Base-by-base conservation (phyloP, 2,888 invertebrate genomes). In the Eupithecia abbreviata region DNA sequence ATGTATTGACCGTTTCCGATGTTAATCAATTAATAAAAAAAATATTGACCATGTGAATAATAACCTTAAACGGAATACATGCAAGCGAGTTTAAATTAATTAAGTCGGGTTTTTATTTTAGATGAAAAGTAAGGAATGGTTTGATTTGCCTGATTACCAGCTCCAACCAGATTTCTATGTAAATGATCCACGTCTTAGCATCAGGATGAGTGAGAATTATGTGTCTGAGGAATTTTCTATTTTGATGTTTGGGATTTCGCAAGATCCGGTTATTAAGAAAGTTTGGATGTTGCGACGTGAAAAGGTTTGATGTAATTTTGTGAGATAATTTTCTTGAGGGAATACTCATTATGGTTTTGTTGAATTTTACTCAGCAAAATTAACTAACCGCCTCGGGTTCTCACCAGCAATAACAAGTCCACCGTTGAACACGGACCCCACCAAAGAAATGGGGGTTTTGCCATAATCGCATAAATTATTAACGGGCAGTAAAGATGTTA, bases 121-220 rank as follows among this genome's bases (percentile, higher is more conserved):
- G 49, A 13, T 4, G 30, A 30, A 13, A 49, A 13, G 13, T 13
- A 49, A 13, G 4, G 4, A 4, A 12, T 49, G 49, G 51, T 15
- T 51, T 5, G 51, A 15, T 15, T 15, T 51, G 15, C 15, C 15
- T 51, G 15, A 13, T 49, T 49, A 49, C 2, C 49, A 49, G 51
- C 51, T 15, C 51, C 12, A 30, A 73, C 13, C 67, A 18, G 67
- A 4, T 75, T 71, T 45, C 73, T 70, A 15, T 67, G 45, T 73
- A 45, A 75, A 73, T 92, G 92, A 91, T 89, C 84, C 84, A 86
- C 82, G 15, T 69, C 69, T 47, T 4, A 69, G 30, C 69, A 69
- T 86, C 81, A 86, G 85, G 88, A 88, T 89, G 90, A 90, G 91
- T 88, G 89, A 87, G 90, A 90, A 90, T 92, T 90, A 91, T 89